A percentile compares a stretch with the other conserved stretches of the same genome.
phyloP scores from a whole-genome alignment of 2,797 vertebrate genomes.

The Cercopithecus neglectus region DNA sequence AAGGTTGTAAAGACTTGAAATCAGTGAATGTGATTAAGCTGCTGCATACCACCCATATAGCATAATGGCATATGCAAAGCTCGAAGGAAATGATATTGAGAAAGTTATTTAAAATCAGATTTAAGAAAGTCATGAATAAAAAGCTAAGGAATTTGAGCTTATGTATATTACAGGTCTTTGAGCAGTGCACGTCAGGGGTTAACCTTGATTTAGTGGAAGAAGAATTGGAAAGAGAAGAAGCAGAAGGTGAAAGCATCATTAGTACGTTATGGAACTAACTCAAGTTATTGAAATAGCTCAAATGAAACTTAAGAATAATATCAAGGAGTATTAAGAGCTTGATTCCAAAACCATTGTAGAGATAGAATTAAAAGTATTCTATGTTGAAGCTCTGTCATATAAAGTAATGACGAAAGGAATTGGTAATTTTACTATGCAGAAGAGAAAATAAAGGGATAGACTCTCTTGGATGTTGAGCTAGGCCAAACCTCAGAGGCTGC shows the following conservation, averaged over 20 bases:
- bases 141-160: not conserved
- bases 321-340: not conserved
- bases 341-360: not conserved
- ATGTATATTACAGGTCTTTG: not conserved
- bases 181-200: not conserved
- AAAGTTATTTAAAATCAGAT: not conserved
- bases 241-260: not conserved
- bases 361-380: not conserved
- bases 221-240: conserved; percentile 5
- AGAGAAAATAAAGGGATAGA: not conserved
- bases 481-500: not conserved
- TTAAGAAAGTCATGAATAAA: not conserved
- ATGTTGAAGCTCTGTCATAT: not conserved
- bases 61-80: not conserved
- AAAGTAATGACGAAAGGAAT: not conserved
- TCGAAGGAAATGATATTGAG: not conserved
- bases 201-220: not conserved
- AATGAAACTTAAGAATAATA: not conserved
- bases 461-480: not conserved
- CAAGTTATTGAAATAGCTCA: not conserved
- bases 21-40: not conserved
- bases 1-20: not conserved
- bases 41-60: not conserved
- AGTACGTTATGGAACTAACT: not conserved
- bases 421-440: not conserved